Percentiles rank a stretch among this genome's conserved stretches.
phyloP scores from a whole-genome alignment of 2,113 vertebrate species.

The Bombycilla garrulus region DNA sequence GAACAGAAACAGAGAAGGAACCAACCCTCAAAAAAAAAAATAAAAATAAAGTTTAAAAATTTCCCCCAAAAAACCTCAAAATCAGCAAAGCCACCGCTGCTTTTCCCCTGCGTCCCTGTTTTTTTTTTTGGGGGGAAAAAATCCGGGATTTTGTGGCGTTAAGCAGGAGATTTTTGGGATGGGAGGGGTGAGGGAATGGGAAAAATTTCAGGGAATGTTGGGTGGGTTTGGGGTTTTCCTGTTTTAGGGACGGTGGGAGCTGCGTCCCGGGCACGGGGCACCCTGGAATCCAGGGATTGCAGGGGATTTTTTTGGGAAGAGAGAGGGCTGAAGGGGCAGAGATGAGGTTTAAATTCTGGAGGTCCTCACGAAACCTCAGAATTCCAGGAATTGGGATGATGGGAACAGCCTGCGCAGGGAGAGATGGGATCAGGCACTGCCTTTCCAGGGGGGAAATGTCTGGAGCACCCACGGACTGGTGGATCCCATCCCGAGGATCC shows the following conservation, averaged over 20 bases:
- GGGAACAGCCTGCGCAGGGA: fast-evolving
- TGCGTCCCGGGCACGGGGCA: neutral
- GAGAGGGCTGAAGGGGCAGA: neutral
- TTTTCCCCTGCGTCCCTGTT: neutral
- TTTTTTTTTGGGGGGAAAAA: neutral
- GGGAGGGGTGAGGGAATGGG: neutral
- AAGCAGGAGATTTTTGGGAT: neutral
- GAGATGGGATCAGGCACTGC: neutral
- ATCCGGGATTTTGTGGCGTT: neutral
- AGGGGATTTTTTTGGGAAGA: neutral
- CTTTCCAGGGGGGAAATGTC: neutral
- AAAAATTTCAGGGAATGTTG: neutral
- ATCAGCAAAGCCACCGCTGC: neutral
- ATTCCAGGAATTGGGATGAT: neutral
- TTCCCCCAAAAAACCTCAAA: too few species aligned
- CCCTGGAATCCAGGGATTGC: neutral
- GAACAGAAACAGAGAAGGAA: constrained; percentile 7
- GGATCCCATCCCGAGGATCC: too few species aligned
- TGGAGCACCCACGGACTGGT: neutral
- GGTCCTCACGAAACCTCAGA: neutral
- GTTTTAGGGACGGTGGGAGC: neutral
- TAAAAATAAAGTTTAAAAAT: neutral
- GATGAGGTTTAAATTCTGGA: neutral
- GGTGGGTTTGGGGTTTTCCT: neutral
- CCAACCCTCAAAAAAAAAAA: neutral